Base-by-base conservation (phyloP, 2,797 vertebrate species). In the Falco biarmicus region DNA sequence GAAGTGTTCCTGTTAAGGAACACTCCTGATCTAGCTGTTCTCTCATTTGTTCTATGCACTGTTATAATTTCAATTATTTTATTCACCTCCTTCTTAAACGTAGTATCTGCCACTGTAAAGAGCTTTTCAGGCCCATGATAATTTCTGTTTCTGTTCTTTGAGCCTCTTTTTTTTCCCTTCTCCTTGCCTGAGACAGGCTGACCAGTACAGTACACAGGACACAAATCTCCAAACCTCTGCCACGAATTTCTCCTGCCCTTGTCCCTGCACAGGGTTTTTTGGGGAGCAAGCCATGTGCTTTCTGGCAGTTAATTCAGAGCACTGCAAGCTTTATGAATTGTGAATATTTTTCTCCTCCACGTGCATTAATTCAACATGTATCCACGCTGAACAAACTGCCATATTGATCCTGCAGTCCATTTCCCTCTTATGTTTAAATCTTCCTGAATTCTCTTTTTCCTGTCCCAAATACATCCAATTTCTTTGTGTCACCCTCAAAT, bases 381-480 rank as follows among this genome's bases (percentile, higher is more conserved):
- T 50, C 73, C 81, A 76, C 0, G 4, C 25, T 24, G 73, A 94
- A 77, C 51, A 53, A 88, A 83, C 37, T 29, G 60, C 61, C 73
- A 54, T n/a, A 53, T 64, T 73, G 63, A 68, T 32, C 50, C 51
- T 53, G 68, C 31, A 92, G 74, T 43, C 71, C 51, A 15, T 77
- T 94, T 85, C 69, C 48, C 41, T 94, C 54, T 41, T 45, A 6
- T 47, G 53, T 66, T 74, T 81, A 64, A 56, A 85, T 68, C 50
- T 90, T 73, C 47, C 32, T 54, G 54, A 71, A 75, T 64, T 91
- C 54, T 50, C 79, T 71, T 81, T 78, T 54, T 75, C 28, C 80
- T 71, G 50, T 70, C 92, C 88, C 54, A 77, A 90, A 89, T 86
- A 61, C 3, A 61, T 86, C 73, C 69, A 50, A 65, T 50, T 93